These are phyloP conservation scores for Ptilodon capucinus DNA, from an alignment of 2,888 invertebrate genomes.

Conservation along the genomic window DNA sequence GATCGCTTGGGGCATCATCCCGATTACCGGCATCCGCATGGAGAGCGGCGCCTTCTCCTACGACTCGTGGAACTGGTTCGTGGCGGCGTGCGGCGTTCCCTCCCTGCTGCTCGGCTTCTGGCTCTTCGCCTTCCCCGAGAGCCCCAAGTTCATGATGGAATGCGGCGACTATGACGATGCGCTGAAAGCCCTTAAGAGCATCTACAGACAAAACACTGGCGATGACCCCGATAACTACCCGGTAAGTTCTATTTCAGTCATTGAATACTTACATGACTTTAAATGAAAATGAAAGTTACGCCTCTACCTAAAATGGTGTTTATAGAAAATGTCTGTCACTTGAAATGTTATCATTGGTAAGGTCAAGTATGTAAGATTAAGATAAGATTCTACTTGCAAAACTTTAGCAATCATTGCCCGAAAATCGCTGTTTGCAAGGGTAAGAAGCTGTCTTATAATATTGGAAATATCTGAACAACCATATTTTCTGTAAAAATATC, in stretches of 20 bases:
- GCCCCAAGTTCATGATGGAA: constrained; percentile 91
- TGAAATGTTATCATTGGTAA: no score
- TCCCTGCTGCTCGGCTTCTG: constrained; percentile 86
- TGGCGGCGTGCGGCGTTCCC: constrained; percentile 88
- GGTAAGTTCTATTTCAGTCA: constrained; percentile 77
- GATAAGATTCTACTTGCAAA: no score
- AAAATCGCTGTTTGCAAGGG: no score
- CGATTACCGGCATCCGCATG: constrained; percentile 84
- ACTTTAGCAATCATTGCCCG: no score
- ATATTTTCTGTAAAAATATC: no score
- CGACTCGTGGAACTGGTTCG: constrained; percentile 92
- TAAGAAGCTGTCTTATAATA: no score
- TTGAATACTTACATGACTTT: no score
- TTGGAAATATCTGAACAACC: no score
- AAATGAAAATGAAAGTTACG: no score
- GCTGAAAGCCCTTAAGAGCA: constrained; percentile 85
- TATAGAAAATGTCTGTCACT: no score
- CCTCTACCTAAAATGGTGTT: no score
- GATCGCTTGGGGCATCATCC: constrained; percentile 91
- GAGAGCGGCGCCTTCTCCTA: constrained; percentile 84
- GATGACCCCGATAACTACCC: constrained; percentile 87
- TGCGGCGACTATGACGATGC: constrained; percentile 91
- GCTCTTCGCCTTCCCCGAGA: constrained; percentile 90
- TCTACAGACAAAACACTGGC: constrained; percentile 88
- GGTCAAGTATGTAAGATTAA: no score